These are phyloP conservation scores for Nomada flava DNA, from an alignment of 2,888 invertebrate species.

Conservation along the genomic window DNA sequence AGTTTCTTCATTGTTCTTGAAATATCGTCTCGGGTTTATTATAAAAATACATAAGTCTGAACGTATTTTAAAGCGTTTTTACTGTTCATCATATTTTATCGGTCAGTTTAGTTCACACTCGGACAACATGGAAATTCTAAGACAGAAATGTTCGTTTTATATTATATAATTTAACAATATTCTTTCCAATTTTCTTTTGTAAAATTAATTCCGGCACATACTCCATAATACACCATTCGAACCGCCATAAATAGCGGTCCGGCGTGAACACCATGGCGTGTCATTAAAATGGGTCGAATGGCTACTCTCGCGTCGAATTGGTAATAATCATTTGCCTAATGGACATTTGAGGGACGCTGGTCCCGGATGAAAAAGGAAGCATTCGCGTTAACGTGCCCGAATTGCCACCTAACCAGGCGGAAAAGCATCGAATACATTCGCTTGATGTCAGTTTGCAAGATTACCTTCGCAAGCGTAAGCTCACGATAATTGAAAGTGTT, in stretches of 20 bases:
- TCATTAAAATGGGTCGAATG: slow-evolving; percentile 19
- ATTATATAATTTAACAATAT: neutral
- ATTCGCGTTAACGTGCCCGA: slow-evolving; percentile 8
- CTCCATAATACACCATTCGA: slow-evolving; percentile 23
- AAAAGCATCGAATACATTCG: neutral
- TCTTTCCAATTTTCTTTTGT: neutral
- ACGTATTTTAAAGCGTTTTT: no score
- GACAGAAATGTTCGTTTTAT: no score
- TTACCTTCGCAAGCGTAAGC: neutral
- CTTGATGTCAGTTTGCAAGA: slow-evolving; percentile 12
- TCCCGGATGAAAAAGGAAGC: slow-evolving; percentile 9
- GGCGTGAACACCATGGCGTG: neutral
- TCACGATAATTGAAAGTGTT: slow-evolving; percentile 9
- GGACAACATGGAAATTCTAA: no score
- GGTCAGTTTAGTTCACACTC: no score
- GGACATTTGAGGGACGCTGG: slow-evolving; percentile 62
- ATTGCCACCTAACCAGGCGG: neutral
- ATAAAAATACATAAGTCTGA: no score
- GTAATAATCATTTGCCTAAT: slow-evolving; percentile 69
- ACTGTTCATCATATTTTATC: no score
- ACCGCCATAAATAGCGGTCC: slow-evolving; percentile 44
- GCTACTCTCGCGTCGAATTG: slow-evolving; percentile 42
- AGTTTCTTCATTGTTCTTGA: no score
- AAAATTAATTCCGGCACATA: neutral
- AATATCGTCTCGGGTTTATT: no score